Conservation (phyloP, 2,113 vertebrate species). For the Hippocampus barbouri region DNA sequence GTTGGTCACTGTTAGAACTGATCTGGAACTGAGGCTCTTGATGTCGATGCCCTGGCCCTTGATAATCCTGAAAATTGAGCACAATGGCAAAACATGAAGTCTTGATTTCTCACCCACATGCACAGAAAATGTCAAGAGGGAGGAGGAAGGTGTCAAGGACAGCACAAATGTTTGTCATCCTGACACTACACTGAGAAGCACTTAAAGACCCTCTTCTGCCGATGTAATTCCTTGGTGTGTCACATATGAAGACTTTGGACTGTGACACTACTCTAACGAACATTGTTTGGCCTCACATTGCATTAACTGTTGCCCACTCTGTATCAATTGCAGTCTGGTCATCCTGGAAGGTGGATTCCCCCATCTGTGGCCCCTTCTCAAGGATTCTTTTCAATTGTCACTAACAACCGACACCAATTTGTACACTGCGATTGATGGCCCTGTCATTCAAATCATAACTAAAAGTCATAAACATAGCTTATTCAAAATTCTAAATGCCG, state of each 20-base stretch:
- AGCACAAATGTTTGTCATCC: slow-evolving; percentile 40
- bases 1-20: slow-evolving; percentile 93
- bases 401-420: too few relatives aligned
- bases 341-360: too few relatives aligned
- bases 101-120: slow-evolving; percentile 13
- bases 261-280: too few relatives aligned
- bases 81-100: slow-evolving; percentile 28
- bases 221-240: slow-evolving; percentile 37
- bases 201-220: slow-evolving; percentile 49
- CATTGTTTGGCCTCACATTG: too few relatives aligned
- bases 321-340: too few relatives aligned
- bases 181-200: slow-evolving; percentile 23
- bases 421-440: too few relatives aligned
- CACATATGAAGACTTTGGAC: slow-evolving; percentile 10
- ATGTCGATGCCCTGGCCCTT: slow-evolving; percentile 94
- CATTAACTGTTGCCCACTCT: too few relatives aligned
- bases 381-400: too few relatives aligned
- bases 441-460: too few relatives aligned
- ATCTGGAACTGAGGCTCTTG: slow-evolving; percentile 94
- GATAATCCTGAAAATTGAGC: slow-evolving; percentile 80
- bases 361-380: too few relatives aligned
- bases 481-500: too few relatives aligned
- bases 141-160: slow-evolving; percentile 18
- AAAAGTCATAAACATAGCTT: too few relatives aligned
- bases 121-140: background rate